A percentile compares a stretch with the other conserved stretches of the same genome.
phyloP scores from a whole-genome alignment of 2,888 invertebrate genomes.

The Phaedon cochleariae region DNA sequence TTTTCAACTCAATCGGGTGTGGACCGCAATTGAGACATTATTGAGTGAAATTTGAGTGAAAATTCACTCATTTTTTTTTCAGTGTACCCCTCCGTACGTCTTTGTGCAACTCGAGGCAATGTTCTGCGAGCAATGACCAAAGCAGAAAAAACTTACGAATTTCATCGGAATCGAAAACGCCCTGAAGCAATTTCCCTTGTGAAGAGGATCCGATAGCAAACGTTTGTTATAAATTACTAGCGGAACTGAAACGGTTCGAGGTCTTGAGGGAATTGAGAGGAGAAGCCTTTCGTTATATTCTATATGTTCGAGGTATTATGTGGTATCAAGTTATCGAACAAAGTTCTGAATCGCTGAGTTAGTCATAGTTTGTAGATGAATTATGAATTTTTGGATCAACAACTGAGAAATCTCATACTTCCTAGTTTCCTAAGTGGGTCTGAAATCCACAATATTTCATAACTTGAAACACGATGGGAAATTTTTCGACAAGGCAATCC shows the following conservation, averaged over 20 bases:
- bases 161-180: neutral
- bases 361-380: neutral
- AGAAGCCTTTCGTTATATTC: neutral
- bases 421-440: neutral
- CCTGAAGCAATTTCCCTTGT: neutral
- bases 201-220: neutral
- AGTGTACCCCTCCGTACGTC: too few relatives aligned
- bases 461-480: too few relatives aligned
- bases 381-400: neutral
- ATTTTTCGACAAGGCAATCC: too few relatives aligned
- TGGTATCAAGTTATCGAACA: neutral
- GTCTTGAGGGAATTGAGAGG: neutral
- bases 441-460: too few relatives aligned
- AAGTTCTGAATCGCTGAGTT: neutral
- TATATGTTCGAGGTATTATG: neutral
- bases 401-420: neutral
- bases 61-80: too few relatives aligned
- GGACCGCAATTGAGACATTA: too few relatives aligned
- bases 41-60: too few relatives aligned
- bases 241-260: neutral
- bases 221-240: neutral
- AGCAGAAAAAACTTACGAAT: too few relatives aligned
- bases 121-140: too few relatives aligned
- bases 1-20: too few relatives aligned
- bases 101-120: too few relatives aligned